Conservation (phyloP, 1,140 invertebrate genomes). For the Drosophila bocqueti region DNA sequence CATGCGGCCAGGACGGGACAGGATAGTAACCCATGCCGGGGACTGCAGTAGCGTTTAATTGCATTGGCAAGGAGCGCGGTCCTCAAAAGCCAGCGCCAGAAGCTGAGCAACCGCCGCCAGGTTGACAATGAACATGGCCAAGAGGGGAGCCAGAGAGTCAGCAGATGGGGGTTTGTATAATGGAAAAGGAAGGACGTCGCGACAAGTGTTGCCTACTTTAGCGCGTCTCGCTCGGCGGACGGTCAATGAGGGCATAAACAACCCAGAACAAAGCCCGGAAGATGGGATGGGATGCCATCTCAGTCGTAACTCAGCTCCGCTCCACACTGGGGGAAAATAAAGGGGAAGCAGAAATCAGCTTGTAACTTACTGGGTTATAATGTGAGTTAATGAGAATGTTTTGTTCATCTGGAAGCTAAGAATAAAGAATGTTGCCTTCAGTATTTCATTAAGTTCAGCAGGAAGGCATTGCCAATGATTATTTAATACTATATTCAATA, state of each 20-base stretch:
- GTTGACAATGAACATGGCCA: slow-evolving; percentile 38
- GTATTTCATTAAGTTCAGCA: background rate
- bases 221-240: slow-evolving; percentile 12
- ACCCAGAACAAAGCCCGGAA: slow-evolving; percentile 15
- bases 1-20: slow-evolving; percentile 44
- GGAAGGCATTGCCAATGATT: background rate
- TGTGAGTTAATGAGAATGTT: background rate
- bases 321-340: slow-evolving; percentile 12
- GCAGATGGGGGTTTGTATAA: background rate
- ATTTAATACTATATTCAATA: background rate
- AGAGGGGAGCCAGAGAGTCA: background rate
- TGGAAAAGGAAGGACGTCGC: slow-evolving; percentile 3
- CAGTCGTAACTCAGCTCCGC: slow-evolving; percentile 11
- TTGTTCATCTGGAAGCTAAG: background rate
- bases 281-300: background rate
- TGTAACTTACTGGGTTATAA: background rate
- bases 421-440: background rate
- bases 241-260: slow-evolving; percentile 48
- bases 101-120: slow-evolving; percentile 28
- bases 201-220: slow-evolving; percentile 53
- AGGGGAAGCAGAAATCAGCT: background rate
- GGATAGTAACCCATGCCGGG: slow-evolving; percentile 38
- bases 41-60: slow-evolving; percentile 72
- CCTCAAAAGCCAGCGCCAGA: slow-evolving; percentile 48
- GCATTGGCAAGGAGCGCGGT: slow-evolving; percentile 65